Evolutionary conservation across 2,797 vertebrate genomes (phyloP).

Genomic region (Thunnus albacares): DNA sequence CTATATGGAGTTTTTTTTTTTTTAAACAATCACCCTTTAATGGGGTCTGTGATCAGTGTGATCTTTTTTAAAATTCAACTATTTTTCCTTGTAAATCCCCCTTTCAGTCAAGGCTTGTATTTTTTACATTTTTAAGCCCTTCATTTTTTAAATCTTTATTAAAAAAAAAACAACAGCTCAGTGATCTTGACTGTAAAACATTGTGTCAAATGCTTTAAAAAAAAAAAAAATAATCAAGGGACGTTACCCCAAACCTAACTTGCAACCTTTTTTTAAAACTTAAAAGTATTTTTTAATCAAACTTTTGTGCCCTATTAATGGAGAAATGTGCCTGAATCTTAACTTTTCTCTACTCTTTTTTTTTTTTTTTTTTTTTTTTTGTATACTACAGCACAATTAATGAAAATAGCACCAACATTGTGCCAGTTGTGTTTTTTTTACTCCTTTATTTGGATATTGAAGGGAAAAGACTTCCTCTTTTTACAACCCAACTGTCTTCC

Average conservation of each 20-base stretch:
- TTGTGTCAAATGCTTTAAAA: constrained; percentile 55
- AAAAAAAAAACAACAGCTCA: constrained; percentile 8
- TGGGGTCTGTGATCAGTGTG: constrained; percentile 39
- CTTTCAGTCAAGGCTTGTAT: constrained; percentile 29
- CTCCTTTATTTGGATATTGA: constrained; percentile 83
- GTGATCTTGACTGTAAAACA: constrained; percentile 38
- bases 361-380: constrained; percentile 44
- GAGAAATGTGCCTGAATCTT: constrained; percentile 83
- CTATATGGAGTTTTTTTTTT: constrained; percentile 35
- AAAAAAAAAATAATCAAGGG: constrained; percentile 38
- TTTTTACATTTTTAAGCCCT: constrained; percentile 40
- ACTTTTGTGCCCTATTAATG: constrained; percentile 44
- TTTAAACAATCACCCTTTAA: constrained; percentile 45
- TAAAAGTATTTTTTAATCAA: constrained; percentile 48
- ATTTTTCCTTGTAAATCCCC: constrained; percentile 33
- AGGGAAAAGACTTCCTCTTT: constrained; percentile 75
- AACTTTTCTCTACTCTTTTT: constrained; percentile 45
- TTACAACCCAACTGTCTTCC: constrained; percentile 74
- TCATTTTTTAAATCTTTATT: constrained; percentile 19
- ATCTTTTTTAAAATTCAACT: constrained; percentile 25
- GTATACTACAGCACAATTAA: constrained; percentile 76
- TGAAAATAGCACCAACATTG: constrained; percentile 71
- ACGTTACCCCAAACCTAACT: constrained; percentile 36
- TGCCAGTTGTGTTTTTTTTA: constrained; percentile 76
- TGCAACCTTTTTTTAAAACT: constrained; percentile 23